These are phyloP conservation scores for Tubulanus polymorphus DNA, from an alignment of 2,888 invertebrate species.

Conservation along the genomic window DNA sequence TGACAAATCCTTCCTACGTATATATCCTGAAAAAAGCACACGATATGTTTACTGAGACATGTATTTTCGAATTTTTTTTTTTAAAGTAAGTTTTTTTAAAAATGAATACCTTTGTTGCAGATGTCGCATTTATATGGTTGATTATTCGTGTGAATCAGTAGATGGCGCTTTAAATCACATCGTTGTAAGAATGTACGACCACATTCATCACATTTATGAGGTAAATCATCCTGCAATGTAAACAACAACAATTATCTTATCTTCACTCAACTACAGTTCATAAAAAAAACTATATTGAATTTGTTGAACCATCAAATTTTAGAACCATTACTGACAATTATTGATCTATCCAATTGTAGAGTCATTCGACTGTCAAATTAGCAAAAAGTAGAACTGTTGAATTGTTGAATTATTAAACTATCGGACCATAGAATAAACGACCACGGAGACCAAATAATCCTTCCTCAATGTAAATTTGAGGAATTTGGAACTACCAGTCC, in stretches of 20 bases:
- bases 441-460: no score
- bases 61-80: background rate
- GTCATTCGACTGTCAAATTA: no score
- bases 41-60: background rate
- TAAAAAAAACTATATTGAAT: no score
- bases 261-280: background rate
- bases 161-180: slow-evolving; percentile 41
- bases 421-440: no score
- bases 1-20: slow-evolving; percentile 38
- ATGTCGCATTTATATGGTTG: slow-evolving; percentile 31
- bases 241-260: background rate
- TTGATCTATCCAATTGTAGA: no score
- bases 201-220: slow-evolving; percentile 36
- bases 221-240: slow-evolving; percentile 26
- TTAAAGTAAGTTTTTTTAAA: background rate
- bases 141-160: slow-evolving; percentile 36
- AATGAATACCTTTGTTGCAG: slow-evolving; percentile 28
- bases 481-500: background rate
- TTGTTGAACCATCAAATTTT: no score
- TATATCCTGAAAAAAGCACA: slow-evolving; percentile 26
- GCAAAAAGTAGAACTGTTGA: no score
- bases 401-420: no score
- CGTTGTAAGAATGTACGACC: slow-evolving; percentile 37
- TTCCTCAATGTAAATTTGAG: slow-evolving; percentile 20
- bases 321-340: no score